A percentile compares a stretch with the other conserved stretches of the same genome.
These are phyloP conservation scores for Spilosoma lubricipeda DNA, from an alignment of 2,888 invertebrate genomes.

Conservation along the genomic window DNA sequence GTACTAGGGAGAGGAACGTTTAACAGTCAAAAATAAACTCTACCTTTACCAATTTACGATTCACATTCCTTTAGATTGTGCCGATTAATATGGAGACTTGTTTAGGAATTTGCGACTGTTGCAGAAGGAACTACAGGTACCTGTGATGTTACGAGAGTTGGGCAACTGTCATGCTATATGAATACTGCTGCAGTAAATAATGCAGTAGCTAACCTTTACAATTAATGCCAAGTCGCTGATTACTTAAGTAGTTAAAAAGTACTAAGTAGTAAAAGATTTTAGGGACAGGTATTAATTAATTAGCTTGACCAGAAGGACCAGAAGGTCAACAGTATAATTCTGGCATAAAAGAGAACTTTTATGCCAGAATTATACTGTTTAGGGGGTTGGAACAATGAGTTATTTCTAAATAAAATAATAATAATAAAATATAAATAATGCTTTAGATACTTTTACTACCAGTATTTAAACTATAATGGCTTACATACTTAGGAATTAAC, in stretches of 20 bases:
- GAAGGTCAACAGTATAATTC: no score
- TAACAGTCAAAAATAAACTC: constrained; percentile 46
- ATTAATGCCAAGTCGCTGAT: constrained; percentile 26
- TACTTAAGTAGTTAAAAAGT: neutral
- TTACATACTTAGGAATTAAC: no score
- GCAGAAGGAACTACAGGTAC: constrained; percentile 57
- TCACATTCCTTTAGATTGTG: constrained; percentile 35
- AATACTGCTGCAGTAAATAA: constrained; percentile 22
- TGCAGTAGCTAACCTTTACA: constrained; percentile 25
- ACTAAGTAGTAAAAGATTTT: neutral
- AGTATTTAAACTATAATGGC: no score
- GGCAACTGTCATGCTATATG: constrained; percentile 31
- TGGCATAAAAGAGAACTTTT: no score
- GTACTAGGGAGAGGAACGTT: constrained; percentile 55
- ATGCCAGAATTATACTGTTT: neutral
- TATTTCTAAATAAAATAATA: no score
- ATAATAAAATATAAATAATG: no score
- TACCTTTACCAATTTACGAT: constrained; percentile 34
- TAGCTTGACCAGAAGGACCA: no score
- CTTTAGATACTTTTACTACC: neutral
- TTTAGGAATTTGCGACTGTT: constrained; percentile 65
- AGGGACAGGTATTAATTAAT: no score
- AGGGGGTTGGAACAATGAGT: neutral
- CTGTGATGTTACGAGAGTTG: constrained; percentile 56
- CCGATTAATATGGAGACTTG: constrained; percentile 60